Evolutionary conservation across 2,113 vertebrate species (phyloP), one percentile per base, ranked within the genome.

Genomic region (Syrmaticus mikado): DNA sequence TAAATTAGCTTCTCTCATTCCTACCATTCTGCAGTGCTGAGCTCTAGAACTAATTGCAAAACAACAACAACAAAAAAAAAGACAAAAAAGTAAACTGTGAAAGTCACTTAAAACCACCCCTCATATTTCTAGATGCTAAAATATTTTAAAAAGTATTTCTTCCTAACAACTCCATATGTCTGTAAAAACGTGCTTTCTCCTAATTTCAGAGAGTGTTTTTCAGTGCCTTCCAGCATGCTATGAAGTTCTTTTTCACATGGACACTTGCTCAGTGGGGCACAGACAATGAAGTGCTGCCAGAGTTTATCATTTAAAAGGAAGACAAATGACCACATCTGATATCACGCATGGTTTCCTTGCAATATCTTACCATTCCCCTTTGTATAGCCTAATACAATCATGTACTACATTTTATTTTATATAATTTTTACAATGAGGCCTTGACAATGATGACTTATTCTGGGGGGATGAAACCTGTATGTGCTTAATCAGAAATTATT

Each of bases 321-420:
- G 95, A 97, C 77, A 95, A 97, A 97, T 95, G 95, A 96, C 95
- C 96, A 97, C 87, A 96, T 96, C 92, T 84, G 95, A 97, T 97
- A 95, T 70, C 97, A 97, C 20, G 93, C 96, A 96, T 90, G 92
- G 81, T 91, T 98, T 97, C 95, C 87, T 86, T 89, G 86, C 92
- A 93, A 94, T 97, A 95, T 95, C 94, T 94, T 94, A 90, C 94
- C 93, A 95, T 79, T 95, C 93, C 91, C 92, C 36, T 62, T 76
- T 89, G 94, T 90, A 95, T 95, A 96, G 94, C 81, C 74, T 96
- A 97, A 97, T 93, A 93, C 20, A 17, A 95, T 50, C 43, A 82
- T 84, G 92, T 65, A 97, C 94, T 96, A 94, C 88, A 97, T 95
- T 97, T 96, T 95, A 83, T 92, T 97, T 94, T 93, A 94, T 94